Base-by-base conservation (phyloP, 2,797 vertebrate genomes). In the Alauda arvensis region DNA sequence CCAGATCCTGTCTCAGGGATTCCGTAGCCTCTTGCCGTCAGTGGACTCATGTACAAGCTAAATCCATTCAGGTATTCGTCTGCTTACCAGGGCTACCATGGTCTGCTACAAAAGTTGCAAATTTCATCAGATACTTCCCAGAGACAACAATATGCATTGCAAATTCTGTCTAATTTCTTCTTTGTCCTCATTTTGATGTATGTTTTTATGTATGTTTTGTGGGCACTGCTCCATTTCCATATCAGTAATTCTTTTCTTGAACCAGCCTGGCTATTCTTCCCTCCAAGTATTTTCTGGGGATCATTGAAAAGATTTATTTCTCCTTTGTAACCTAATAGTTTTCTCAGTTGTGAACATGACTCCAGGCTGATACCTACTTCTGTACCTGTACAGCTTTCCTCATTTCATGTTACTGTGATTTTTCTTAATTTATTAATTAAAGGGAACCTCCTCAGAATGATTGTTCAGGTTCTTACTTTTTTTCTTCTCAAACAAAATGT, bases 101-200 rank as follows among this genome's bases (percentile, higher is more conserved):
- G 57, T 65, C 61, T 82, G 57, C 33, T 83, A 65, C 21, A 9
- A 49, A 70, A 79, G 48, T 23, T 68, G 40, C 40, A 82, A 91
- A 79, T 92, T 57, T 92, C 74, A 77, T 81, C 57, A 70, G 74
- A 62, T 86, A n/a, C 62, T 69, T 69, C 55, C 59, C 33, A 87
- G 51, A 37, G 53, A 77, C n/a, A 37, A 37, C 51, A 15, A 40
- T 67, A 81, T 71, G 63, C 57, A 77, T 79, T 79, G 55, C 61
- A 82, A 89, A 90, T 77, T 89, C 57, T 63, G 34, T 77, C 51
- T 93, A 52, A 85, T 85, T 91, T 84, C 34, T 83, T 90, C 81
- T 90, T 76, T 18, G 77, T 77, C 37, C 39, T 85, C 40, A 79
- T 91, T 94, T 85, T 85, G 46, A 74, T 78, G 40, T 68, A 51